phyloP scores from a whole-genome alignment of 2,113 vertebrate genomes.

The Oenanthe melanoleuca region DNA sequence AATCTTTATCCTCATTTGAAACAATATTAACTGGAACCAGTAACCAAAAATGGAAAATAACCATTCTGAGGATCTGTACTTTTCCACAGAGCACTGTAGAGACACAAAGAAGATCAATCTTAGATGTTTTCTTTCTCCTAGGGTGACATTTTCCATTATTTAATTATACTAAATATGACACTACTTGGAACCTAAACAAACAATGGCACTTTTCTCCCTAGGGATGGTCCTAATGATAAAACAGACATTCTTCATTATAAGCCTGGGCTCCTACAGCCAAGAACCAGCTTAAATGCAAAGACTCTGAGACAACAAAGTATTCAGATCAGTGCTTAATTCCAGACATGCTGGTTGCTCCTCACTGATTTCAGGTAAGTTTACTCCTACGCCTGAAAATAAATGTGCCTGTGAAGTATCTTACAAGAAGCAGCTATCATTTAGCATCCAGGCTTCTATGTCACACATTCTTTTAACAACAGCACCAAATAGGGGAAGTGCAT shows the following conservation, averaged over 20 bases:
- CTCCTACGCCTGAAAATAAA: neutral
- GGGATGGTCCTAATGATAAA: neutral
- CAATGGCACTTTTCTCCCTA: neutral
- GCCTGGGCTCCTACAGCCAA: neutral
- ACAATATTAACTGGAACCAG: neutral
- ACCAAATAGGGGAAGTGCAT: neutral
- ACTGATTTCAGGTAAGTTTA: neutral
- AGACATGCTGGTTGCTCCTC: neutral
- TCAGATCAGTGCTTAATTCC: neutral
- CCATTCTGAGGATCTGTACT: neutral
- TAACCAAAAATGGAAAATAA: neutral
- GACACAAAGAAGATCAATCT: neutral
- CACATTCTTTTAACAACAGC: neutral
- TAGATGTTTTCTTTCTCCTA: neutral
- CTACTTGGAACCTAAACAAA: neutral
- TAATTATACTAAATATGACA: neutral
- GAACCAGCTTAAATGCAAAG: neutral
- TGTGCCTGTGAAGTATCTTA: neutral
- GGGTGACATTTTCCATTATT: conserved; percentile 14
- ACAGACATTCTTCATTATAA: neutral
- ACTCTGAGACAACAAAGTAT: neutral
- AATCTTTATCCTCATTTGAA: neutral
- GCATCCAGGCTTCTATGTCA: neutral
- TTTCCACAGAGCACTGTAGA: neutral
- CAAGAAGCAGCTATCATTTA: neutral